These are phyloP conservation scores for Keiferia lycopersicella DNA, from an alignment of 2,888 invertebrate species.

Conservation along the genomic window DNA sequence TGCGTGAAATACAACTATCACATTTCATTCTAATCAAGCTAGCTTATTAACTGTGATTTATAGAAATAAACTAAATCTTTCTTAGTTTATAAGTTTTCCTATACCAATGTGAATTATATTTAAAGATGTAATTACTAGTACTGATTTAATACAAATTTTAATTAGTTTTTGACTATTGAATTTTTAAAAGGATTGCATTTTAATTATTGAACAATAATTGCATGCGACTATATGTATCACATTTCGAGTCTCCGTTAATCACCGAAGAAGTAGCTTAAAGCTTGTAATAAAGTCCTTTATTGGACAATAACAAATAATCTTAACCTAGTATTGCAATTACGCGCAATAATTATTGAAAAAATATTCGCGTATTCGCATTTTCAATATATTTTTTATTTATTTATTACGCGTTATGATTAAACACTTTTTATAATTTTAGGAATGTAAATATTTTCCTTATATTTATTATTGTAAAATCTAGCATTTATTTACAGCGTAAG, in stretches of 20 bases:
- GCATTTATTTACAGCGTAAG: conserved; percentile 27
- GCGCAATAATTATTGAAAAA: no score
- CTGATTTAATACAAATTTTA: neutral
- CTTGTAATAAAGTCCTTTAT: neutral
- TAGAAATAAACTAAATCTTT: neutral
- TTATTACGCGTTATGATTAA: no score
- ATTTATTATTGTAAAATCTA: neutral
- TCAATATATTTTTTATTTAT: neutral
- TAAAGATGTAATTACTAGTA: neutral
- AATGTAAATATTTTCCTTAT: conserved; percentile 14
- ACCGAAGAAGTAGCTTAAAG: neutral
- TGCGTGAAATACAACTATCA: neutral
- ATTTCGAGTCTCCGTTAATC: no score
- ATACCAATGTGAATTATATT: neutral
- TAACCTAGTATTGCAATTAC: neutral
- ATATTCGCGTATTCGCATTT: no score
- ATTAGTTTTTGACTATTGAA: no score
- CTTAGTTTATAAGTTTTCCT: neutral
- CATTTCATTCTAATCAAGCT: neutral
- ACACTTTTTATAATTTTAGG: neutral
- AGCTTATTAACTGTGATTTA: neutral
- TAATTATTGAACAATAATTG: no score
- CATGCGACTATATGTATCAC: no score
- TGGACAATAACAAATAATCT: neutral
- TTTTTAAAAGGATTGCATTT: no score